phyloP scores from a whole-genome alignment of 2,888 invertebrate genomes.

The Ommatoiulus sabulosus region DNA sequence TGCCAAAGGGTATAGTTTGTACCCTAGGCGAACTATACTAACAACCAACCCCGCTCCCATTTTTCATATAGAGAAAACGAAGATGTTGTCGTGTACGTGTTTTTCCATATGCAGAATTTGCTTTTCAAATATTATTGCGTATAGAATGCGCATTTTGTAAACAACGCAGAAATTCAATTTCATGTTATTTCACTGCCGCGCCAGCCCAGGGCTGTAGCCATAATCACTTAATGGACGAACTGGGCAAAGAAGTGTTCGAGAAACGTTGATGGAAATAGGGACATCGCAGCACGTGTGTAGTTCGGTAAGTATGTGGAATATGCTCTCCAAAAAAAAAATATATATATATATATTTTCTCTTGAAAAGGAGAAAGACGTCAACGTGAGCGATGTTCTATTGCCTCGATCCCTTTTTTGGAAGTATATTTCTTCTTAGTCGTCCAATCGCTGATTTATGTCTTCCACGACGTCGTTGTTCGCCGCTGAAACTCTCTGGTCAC shows the following conservation, averaged over 20 bases:
- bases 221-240: background rate
- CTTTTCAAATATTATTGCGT: constrained; percentile 34
- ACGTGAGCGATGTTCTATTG: background rate
- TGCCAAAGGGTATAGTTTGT: background rate
- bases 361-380: background rate
- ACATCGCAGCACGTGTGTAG: background rate
- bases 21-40: background rate
- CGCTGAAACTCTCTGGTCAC: background rate
- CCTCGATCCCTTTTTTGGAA: background rate
- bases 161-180: constrained; percentile 30
- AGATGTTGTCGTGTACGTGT: background rate
- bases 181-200: constrained; percentile 22
- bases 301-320: background rate
- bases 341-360: background rate
- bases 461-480: background rate
- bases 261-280: background rate
- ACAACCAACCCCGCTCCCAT: background rate
- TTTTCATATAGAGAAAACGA: background rate
- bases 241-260: background rate
- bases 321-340: background rate
- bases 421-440: background rate
- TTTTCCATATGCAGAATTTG: background rate
- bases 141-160: background rate
- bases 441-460: background rate
- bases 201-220: background rate